phyloP scores from a whole-genome alignment of 2,113 vertebrate genomes.

The Chionis minor region DNA sequence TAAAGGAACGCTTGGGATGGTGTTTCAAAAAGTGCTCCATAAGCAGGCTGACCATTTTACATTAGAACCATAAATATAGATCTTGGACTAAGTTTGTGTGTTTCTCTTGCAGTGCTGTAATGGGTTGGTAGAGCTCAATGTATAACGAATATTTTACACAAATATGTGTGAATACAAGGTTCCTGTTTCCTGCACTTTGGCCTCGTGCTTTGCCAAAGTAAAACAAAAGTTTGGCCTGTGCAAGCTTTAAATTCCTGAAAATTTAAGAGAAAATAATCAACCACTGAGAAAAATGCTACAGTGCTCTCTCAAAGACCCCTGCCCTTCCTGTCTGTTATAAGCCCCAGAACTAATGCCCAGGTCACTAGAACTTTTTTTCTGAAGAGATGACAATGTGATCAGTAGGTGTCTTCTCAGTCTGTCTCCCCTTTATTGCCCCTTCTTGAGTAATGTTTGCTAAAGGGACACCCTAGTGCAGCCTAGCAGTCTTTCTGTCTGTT shows the following conservation, averaged over 20 bases:
- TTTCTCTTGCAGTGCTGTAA: background rate
- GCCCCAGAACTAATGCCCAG: background rate
- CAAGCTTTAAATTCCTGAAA: constrained; percentile 52
- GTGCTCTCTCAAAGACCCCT: background rate
- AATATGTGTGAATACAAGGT: background rate
- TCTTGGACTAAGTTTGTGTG: background rate
- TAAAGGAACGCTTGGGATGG: background rate
- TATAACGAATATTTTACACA: background rate
- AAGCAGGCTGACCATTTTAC: background rate
- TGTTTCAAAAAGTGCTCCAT: background rate
- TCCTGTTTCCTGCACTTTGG: constrained; percentile 8
- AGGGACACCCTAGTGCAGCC: background rate
- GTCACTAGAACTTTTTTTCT: background rate
- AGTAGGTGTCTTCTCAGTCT: background rate
- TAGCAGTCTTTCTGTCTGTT: background rate
- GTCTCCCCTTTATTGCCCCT: background rate
- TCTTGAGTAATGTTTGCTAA: background rate
- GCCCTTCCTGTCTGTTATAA: background rate
- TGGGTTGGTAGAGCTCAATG: background rate
- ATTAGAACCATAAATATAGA: background rate
- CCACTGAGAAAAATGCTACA: background rate
- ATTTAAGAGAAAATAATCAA: constrained; percentile 39
- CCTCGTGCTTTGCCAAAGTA: background rate
- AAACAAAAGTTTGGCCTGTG: constrained; percentile 28
- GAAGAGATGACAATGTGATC: background rate